These are phyloP conservation scores for Cantharis rufa DNA, from an alignment of 2,888 invertebrate species.

Conservation along the genomic window DNA sequence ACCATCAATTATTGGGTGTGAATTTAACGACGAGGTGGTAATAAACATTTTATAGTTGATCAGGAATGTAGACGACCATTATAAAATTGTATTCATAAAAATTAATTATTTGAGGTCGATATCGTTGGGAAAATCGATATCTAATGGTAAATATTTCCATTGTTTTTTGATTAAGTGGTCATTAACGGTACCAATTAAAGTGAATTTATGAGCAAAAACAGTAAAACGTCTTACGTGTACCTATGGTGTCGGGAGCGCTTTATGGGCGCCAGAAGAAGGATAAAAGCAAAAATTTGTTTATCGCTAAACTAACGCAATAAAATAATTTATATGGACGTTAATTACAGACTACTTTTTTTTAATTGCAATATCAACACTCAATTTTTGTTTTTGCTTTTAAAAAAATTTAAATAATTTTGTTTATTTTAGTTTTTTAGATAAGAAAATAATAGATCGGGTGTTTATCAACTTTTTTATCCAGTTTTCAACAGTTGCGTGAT, in stretches of 20 bases:
- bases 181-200: background rate
- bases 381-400: background rate
- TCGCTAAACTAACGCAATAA: background rate
- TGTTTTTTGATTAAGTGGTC: background rate
- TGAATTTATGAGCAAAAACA: background rate
- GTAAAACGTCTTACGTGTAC: background rate
- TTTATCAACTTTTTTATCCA: background rate
- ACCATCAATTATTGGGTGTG: background rate
- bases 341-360: background rate
- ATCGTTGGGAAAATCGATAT: background rate
- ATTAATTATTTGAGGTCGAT: background rate
- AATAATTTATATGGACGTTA: background rate
- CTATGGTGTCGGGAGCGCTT: background rate
- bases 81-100: background rate
- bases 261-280: background rate
- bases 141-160: background rate
- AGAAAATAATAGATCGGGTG: background rate
- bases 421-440: background rate
- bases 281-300: background rate
- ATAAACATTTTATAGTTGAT: background rate
- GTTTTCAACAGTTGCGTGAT: slow-evolving; percentile 2
- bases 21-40: background rate
- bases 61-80: background rate
- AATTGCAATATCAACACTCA: background rate
- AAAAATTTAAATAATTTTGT: background rate